Percentiles rank a stretch among this genome's conserved stretches.
Conservation (phyloP, 2,888 invertebrate species). For the Laspeyria flexula region DNA sequence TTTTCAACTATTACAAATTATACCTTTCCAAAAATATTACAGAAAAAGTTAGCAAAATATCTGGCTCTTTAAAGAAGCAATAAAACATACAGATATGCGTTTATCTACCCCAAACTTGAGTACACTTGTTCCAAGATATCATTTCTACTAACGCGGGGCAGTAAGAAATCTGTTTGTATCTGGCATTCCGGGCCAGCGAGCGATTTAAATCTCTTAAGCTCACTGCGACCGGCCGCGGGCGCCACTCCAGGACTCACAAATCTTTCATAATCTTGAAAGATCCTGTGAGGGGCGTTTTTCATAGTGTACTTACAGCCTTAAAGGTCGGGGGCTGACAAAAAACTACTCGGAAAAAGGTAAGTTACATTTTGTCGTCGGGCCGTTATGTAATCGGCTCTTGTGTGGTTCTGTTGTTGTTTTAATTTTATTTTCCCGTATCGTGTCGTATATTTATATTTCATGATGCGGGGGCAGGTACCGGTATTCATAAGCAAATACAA, state of each 20-base stretch:
- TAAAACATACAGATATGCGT: slow-evolving; percentile 48
- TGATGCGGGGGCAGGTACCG: slow-evolving; percentile 66
- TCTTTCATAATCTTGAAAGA: slow-evolving; percentile 84
- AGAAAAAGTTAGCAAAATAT: background rate
- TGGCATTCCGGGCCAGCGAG: slow-evolving; percentile 81
- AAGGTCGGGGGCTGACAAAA: slow-evolving; percentile 51
- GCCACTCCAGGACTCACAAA: slow-evolving; percentile 82
- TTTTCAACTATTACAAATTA: background rate
- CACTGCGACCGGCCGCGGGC: slow-evolving; percentile 75
- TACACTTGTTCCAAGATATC: slow-evolving; percentile 56
- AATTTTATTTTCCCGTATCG: slow-evolving; percentile 75
- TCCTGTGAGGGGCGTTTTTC: slow-evolving; percentile 80
- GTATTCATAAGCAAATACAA: slow-evolving; percentile 86
- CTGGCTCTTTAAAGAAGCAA: slow-evolving; percentile 31
- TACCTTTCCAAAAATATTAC: too few species aligned
- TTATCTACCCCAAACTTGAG: slow-evolving; percentile 51
- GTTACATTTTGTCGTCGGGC: slow-evolving; percentile 40
- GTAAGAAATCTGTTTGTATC: slow-evolving; percentile 84
- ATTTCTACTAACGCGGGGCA: slow-evolving; percentile 63
- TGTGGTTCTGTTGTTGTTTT: slow-evolving; percentile 62
- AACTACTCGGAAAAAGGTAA: slow-evolving; percentile 54
- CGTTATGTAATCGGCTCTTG: slow-evolving; percentile 49
- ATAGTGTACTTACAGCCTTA: slow-evolving; percentile 65
- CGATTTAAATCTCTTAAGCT: slow-evolving; percentile 86
- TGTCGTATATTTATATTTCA: slow-evolving; percentile 72